phyloP scores from a whole-genome alignment of 2,888 invertebrate species.

The Ephialtes manifestator region DNA sequence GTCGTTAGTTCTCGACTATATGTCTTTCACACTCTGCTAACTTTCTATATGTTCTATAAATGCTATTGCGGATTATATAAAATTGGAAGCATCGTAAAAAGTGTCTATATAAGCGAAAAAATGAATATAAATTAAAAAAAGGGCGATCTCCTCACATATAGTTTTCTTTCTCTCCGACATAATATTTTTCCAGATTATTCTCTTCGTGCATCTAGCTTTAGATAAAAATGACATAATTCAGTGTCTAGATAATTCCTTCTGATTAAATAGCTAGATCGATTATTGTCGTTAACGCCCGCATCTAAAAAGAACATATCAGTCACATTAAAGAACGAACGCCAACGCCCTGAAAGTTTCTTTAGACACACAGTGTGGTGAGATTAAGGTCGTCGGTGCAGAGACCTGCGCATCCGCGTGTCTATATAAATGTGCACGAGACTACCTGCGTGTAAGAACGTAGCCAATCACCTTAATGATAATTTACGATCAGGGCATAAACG shows the following conservation, averaged over 20 bases:
- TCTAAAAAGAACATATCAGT: slow-evolving; percentile 5
- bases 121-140: no score
- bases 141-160: no score
- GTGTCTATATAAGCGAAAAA: no score
- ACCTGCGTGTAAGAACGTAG: slow-evolving; percentile 74
- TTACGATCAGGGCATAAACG: slow-evolving; percentile 83
- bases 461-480: slow-evolving; percentile 86
- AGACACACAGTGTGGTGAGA: slow-evolving; percentile 23
- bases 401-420: slow-evolving; percentile 51
- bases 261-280: neutral
- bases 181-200: neutral
- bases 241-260: slow-evolving; percentile 16
- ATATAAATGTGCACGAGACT: slow-evolving; percentile 50
- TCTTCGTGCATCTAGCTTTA: neutral
- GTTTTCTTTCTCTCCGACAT: neutral
- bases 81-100: no score
- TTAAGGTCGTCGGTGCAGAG: slow-evolving; percentile 58
- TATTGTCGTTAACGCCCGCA: neutral
- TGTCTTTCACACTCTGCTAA: no score
- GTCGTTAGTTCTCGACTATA: no score
- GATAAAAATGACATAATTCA: neutral
- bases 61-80: no score
- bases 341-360: slow-evolving; percentile 14
- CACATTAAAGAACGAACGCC: slow-evolving; percentile 10
- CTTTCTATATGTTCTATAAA: no score